A percentile compares a stretch with the other conserved stretches of the same genome.
These are phyloP conservation scores for Gibbula magus DNA, from an alignment of 2,888 invertebrate genomes.

Conservation along the genomic window DNA sequence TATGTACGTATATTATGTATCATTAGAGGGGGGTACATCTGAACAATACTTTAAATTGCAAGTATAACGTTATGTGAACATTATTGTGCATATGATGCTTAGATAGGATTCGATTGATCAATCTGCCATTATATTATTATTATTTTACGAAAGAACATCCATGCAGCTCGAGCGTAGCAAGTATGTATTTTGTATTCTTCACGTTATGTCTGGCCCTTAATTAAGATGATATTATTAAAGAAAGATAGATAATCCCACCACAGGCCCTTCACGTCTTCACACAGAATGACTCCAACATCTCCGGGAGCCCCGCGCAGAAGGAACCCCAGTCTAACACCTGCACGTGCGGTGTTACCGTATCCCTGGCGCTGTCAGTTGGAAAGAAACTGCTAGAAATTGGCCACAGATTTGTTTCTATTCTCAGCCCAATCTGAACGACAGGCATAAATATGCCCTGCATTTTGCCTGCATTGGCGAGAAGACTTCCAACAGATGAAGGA, in stretches of 20 bases:
- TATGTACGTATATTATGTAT: no score
- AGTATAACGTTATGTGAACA: no score
- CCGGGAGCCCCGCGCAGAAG: not conserved
- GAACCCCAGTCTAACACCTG: conserved; percentile 18
- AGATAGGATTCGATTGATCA: no score
- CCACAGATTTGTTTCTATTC: conserved; percentile 30
- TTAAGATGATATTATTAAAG: not conserved
- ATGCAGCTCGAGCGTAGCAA: no score
- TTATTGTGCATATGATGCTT: no score
- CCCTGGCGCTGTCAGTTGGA: conserved; percentile 21
- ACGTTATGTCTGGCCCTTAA: not conserved
- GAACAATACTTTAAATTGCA: no score
- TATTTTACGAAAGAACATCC: no score
- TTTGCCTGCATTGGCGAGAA: conserved; percentile 8
- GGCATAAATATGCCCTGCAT: conserved; percentile 22
- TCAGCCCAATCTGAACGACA: conserved; percentile 18
- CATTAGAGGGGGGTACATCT: no score
- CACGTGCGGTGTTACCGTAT: conserved; percentile 23
- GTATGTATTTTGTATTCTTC: no score
- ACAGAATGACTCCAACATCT: not conserved
- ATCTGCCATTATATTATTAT: no score
- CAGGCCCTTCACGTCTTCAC: not conserved
- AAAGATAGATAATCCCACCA: not conserved
- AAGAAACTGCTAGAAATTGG: conserved; percentile 26
- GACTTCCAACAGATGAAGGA: not conserved